Evolutionary conservation across 2,797 vertebrate species (phyloP), one percentile per base, ranked within the genome.

Genomic region (Sarcoramphus papa): DNA sequence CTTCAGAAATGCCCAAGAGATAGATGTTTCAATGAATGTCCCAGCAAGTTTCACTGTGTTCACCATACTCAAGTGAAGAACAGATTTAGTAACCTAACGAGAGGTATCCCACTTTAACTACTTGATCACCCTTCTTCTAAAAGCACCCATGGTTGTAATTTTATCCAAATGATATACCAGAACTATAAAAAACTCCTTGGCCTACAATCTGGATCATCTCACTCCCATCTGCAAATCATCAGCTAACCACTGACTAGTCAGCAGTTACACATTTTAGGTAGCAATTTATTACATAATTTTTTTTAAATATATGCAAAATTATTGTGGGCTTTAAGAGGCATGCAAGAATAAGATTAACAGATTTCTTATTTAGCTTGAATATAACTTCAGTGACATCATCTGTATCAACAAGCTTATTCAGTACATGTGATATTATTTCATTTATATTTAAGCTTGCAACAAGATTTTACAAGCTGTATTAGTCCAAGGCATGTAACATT

Each of bases 201-300:
- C 18, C 75, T 95, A 78, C 86, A 89, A 12, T 87, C 88, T 92
- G 64, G 50, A 93, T 62, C 88, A 93, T 89, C 92, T 87, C 21
- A 2, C 45, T 90, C 64, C 84, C 95, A 96, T 95, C 95, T 95
- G 88, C 85, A 94, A 95, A 95, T 85, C 92, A 93, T 95, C 93
- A 93, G 51, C 84, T 93, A 94, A 94, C 95, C 96, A 93, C 94
- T 68, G 69, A 74, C 87, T 91, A 96, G 80, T 95, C 96, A 97
- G 88, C 93, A 95, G 85, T 84, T 95, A 90, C 57, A 82, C 69
- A 90, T 83, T 95, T 95, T 93, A 93, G 78, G 84, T 95, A 95
- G 79, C 54, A 96, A 95, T 93, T 95, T 95, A 90, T 94, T 96
- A 91, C 67, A 90, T 64, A 85, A 50, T 78, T 92, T 79, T 94